Conservation (phyloP, 2,888 invertebrate genomes). For the Protophormia terraenovae region DNA sequence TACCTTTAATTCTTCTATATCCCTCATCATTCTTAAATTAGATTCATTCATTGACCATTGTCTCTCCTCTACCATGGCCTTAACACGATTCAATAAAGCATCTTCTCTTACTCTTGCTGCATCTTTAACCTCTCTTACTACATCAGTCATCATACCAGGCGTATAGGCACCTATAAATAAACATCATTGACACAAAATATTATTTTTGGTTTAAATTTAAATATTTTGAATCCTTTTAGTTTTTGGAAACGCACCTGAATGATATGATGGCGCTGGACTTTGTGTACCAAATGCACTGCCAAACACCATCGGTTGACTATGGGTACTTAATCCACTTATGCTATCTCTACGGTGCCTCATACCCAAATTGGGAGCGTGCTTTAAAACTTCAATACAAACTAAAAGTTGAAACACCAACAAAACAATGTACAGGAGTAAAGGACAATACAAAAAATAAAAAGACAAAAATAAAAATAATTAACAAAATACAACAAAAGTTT, state of each 20-base stretch:
- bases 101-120: constrained; percentile 88
- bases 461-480: constrained; percentile 65
- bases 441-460: constrained; percentile 69
- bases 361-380: constrained; percentile 84
- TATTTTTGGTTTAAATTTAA: not conserved
- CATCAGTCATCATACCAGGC: constrained; percentile 88
- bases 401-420: constrained; percentile 68
- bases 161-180: constrained; percentile 82
- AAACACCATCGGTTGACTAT: constrained; percentile 81
- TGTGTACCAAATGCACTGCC: constrained; percentile 81
- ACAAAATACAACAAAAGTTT: constrained; percentile 51
- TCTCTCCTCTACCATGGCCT: constrained; percentile 81
- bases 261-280: constrained; percentile 82
- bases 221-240: not conserved
- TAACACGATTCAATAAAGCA: constrained; percentile 83
- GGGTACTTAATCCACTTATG: constrained; percentile 82
- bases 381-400: constrained; percentile 84
- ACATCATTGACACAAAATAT: not conserved
- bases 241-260: constrained; percentile 79
- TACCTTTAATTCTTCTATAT: constrained; percentile 81
- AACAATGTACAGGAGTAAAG: constrained; percentile 69
- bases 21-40: constrained; percentile 79
- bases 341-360: constrained; percentile 82
- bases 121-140: constrained; percentile 88
- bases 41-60: constrained; percentile 81